Percentiles rank a stretch among this genome's conserved stretches.
These are phyloP conservation scores for Loxodonta africana DNA, from an alignment of 2,113 vertebrate genomes.

Conservation along the genomic window DNA sequence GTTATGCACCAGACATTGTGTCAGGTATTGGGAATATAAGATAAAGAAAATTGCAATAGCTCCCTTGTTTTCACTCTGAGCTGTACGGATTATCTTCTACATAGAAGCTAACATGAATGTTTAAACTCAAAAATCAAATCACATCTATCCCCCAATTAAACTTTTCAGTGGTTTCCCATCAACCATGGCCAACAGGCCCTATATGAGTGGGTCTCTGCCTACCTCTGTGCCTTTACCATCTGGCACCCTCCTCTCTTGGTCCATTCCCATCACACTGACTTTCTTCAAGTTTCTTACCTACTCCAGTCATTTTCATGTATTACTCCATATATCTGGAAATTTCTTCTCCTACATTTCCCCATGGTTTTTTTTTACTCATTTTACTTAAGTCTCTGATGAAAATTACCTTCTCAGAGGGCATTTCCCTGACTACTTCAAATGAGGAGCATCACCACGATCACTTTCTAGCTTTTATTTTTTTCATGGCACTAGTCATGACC, in stretches of 20 bases:
- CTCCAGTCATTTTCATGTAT: not conserved
- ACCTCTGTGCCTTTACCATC: not conserved
- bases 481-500: not conserved
- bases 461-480: constrained; percentile 33
- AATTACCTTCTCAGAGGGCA: not conserved
- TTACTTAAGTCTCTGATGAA: not conserved
- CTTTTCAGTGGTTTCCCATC: not conserved
- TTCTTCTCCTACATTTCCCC: not conserved
- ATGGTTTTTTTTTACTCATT: not conserved
- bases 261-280: not conserved
- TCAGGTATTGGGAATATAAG: not conserved
- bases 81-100: not conserved
- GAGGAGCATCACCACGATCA: not conserved
- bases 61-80: not conserved
- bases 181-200: not conserved
- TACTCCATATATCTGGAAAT: not conserved
- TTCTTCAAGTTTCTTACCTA: not conserved
- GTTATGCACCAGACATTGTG: not conserved
- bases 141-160: not conserved
- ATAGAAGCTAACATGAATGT: not conserved
- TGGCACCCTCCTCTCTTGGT: not conserved
- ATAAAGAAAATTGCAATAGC: not conserved
- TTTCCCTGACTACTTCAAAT: constrained; percentile 37
- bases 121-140: not conserved
- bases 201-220: not conserved